Conservation (phyloP, 2,888 invertebrate genomes). For the Ditylenchus weischeri region DNA sequence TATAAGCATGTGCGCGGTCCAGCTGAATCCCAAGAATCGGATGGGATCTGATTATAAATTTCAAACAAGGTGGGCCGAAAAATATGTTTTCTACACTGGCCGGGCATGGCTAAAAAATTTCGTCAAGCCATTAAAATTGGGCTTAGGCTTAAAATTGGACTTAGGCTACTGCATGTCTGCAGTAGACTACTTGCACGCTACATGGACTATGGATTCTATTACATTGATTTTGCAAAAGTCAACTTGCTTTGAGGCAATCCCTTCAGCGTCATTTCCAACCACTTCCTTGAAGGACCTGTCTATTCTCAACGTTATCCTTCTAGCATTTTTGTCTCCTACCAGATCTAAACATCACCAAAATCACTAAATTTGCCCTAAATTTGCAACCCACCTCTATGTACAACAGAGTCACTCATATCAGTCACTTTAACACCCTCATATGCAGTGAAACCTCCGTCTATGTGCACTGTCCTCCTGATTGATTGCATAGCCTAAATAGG, state of each 20-base stretch:
- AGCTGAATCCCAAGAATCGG: too few relatives aligned
- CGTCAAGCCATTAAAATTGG: too few relatives aligned
- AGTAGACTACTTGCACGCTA: too few relatives aligned
- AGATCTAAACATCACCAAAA: conserved; percentile 29
- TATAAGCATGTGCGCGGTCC: too few relatives aligned
- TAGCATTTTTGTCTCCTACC: conserved; percentile 38
- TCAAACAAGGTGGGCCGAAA: too few relatives aligned
- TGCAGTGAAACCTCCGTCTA: conserved; percentile 21
- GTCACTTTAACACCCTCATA: conserved; percentile 22
- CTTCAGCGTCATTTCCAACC: conserved; percentile 39
- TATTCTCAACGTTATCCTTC: conserved; percentile 40
- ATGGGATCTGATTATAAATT: too few relatives aligned
- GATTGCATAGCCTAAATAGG: conserved; percentile 34
- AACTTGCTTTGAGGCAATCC: conserved; percentile 19
- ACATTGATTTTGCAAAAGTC: too few relatives aligned
- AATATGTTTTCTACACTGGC: too few relatives aligned
- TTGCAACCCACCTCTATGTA: conserved; percentile 21
- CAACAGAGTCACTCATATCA: conserved; percentile 27
- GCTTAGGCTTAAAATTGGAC: too few relatives aligned
- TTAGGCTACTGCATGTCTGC: too few relatives aligned
- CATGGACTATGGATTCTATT: too few relatives aligned
- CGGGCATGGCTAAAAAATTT: too few relatives aligned
- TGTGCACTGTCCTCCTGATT: conserved; percentile 33
- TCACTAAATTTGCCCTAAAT: not conserved
- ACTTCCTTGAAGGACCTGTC: conserved; percentile 32